Conservation (phyloP, 2,113 vertebrate genomes). For the Ceyx melanurus region DNA sequence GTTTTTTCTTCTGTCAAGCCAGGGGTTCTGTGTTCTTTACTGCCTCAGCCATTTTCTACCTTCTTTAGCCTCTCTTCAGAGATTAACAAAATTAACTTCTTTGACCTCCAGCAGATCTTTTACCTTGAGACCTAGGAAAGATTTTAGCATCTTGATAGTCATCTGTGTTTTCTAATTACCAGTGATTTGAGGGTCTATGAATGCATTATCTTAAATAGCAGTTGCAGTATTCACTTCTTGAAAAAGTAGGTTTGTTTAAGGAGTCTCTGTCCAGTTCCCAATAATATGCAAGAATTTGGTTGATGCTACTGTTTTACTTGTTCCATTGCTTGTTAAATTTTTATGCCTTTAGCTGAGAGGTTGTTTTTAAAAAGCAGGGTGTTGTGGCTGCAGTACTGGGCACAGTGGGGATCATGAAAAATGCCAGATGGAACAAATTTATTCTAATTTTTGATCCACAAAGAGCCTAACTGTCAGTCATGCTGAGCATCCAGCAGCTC, state of each 20-base stretch:
- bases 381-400: conserved; percentile 13
- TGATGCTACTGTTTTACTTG: neutral
- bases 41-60: neutral
- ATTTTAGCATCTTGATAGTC: neutral
- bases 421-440: conserved; percentile 62
- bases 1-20: neutral
- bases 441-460: conserved; percentile 54
- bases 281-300: neutral
- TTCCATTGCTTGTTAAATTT: neutral
- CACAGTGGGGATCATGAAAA: conserved; percentile 8
- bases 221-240: neutral
- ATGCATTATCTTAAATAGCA: neutral
- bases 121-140: neutral
- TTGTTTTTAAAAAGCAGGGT: neutral
- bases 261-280: neutral
- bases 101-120: neutral
- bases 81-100: neutral
- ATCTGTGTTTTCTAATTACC: neutral
- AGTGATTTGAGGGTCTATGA: neutral
- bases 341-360: neutral
- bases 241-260: neutral
- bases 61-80: neutral
- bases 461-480: conserved; percentile 46
- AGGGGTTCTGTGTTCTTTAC: neutral
- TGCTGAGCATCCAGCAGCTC: conserved; percentile 57